Conservation (phyloP, 2,888 invertebrate species). For the Dendrolimus houi region DNA sequence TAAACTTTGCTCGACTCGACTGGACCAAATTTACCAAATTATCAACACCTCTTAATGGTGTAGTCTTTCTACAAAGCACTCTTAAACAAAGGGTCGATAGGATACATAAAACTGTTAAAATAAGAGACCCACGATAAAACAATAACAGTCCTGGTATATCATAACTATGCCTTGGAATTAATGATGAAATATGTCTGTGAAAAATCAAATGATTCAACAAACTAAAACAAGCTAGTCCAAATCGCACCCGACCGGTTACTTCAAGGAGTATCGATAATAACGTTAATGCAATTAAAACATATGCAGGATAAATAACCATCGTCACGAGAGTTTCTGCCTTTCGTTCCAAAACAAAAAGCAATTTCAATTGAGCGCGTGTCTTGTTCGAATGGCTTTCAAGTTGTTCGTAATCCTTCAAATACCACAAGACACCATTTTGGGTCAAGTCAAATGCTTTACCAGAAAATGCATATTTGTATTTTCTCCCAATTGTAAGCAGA, state of each 20-base stretch:
- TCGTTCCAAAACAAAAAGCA: slow-evolving; percentile 33
- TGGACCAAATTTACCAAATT: not conserved
- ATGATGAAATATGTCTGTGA: slow-evolving; percentile 16
- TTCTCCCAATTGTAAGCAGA: not conserved
- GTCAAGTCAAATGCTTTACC: slow-evolving; percentile 15
- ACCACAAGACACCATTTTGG: slow-evolving; percentile 34
- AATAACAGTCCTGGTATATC: slow-evolving; percentile 29
- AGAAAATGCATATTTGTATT: slow-evolving; percentile 14
- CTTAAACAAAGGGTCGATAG: slow-evolving; percentile 9
- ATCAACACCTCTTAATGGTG: not conserved
- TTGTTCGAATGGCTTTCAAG: slow-evolving; percentile 8
- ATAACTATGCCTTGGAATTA: slow-evolving; percentile 23
- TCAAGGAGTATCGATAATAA: slow-evolving; percentile 27
- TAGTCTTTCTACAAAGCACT: slow-evolving; percentile 18
- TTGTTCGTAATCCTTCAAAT: slow-evolving; percentile 27
- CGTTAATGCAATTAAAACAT: slow-evolving; percentile 24
- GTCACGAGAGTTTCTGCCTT: slow-evolving; percentile 26
- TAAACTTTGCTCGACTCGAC: not conserved
- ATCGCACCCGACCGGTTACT: slow-evolving; percentile 16
- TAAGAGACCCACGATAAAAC: slow-evolving; percentile 29
- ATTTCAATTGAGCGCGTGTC: slow-evolving; percentile 17
- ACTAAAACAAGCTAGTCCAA: slow-evolving; percentile 26
- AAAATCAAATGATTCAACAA: slow-evolving; percentile 29
- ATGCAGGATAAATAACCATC: slow-evolving; percentile 28
- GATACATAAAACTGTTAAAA: slow-evolving; percentile 21